A percentile compares a stretch with the other conserved stretches of the same genome.
These are phyloP conservation scores for Nymphalis io DNA, from an alignment of 1,140 invertebrate genomes.

Conservation along the genomic window DNA sequence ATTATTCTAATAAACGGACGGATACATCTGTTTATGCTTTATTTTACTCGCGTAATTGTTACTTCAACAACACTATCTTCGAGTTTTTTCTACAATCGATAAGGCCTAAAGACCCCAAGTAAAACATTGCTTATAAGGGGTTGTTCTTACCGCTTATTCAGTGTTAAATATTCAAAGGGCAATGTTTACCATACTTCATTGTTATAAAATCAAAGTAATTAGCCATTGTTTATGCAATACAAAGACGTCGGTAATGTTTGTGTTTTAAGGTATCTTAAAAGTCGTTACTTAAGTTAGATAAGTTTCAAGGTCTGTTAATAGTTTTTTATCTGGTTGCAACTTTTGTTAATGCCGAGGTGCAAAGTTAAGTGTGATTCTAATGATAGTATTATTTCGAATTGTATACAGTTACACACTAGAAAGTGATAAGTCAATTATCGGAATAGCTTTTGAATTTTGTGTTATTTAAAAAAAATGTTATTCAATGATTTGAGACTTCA, in stretches of 20 bases:
- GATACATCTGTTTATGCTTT: too few relatives aligned
- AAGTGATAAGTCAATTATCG: not conserved
- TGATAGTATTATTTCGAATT: constrained; percentile 10
- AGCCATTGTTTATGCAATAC: constrained; percentile 48
- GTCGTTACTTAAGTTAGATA: constrained; percentile 48
- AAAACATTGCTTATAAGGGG: not conserved
- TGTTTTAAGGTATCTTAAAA: constrained; percentile 27
- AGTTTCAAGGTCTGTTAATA: constrained; percentile 22
- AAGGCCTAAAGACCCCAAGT: not conserved
- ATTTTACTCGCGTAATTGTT: too few relatives aligned
- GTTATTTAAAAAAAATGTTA: not conserved
- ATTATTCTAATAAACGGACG: too few relatives aligned
- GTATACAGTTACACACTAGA: not conserved
- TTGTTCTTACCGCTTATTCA: not conserved
- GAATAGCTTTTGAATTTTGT: not conserved
- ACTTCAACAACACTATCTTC: too few relatives aligned
- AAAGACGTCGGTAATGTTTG: constrained; percentile 49
- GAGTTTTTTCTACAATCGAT: too few relatives aligned
- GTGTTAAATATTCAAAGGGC: constrained; percentile 9
- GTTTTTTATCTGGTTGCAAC: constrained; percentile 33
- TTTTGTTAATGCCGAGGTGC: constrained; percentile 29
- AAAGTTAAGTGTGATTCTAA: not conserved
- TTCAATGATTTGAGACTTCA: too few relatives aligned
- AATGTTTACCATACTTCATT: constrained; percentile 17
- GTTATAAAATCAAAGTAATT: constrained; percentile 42